Conservation (phyloP, 2,797 vertebrate genomes). For the Gymnothorax reevesii region DNA sequence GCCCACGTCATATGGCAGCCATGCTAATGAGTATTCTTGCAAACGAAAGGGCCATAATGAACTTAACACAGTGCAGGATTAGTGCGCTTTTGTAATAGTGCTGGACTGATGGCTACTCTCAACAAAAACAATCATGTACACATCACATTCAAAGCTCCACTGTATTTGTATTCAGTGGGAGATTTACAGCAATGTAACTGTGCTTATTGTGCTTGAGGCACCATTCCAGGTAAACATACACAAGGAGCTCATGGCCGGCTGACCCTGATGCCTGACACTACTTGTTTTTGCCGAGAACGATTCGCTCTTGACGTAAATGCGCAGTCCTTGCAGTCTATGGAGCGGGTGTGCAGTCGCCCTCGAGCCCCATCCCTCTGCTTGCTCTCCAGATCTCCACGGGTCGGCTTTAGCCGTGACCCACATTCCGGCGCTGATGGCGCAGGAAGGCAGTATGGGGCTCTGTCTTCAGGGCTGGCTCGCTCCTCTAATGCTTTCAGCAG, state of each 20-base stretch:
- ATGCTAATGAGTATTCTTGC: neutral
- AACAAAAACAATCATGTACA: neutral
- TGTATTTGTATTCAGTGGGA: neutral
- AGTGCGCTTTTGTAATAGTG: neutral
- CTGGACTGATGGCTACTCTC: neutral
- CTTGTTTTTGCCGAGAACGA: neutral
- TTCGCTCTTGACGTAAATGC: neutral
- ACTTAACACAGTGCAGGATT: neutral
- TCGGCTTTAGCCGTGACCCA: neutral
- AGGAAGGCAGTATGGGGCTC: neutral
- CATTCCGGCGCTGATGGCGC: slow-evolving; percentile 49
- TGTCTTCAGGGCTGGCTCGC: neutral
- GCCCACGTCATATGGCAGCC: neutral
- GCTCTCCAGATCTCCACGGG: neutral
- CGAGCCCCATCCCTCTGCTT: neutral
- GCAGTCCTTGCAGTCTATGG: neutral
- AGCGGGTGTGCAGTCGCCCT: too few species aligned
- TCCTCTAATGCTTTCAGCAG: neutral
- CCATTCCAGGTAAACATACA: neutral
- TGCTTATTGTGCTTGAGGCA: slow-evolving; percentile 65
- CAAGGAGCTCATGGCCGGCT: neutral
- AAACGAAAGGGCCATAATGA: neutral
- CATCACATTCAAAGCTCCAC: neutral
- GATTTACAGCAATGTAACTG: slow-evolving; percentile 54
- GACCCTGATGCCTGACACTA: neutral